Base-by-base conservation (phyloP, 2,113 vertebrate species). In the Turdus rufiventris region DNA sequence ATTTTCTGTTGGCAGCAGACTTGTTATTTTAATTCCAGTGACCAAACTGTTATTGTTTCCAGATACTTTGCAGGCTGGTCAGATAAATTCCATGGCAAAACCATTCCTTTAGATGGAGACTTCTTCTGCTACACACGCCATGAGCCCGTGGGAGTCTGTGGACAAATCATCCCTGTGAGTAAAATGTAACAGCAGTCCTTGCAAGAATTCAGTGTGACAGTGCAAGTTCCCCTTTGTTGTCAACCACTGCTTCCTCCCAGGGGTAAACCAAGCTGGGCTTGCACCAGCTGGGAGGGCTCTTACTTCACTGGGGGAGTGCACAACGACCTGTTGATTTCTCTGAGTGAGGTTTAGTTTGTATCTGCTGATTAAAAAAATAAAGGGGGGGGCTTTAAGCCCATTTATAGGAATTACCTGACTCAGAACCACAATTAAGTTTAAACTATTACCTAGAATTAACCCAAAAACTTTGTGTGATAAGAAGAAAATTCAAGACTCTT, bases 31-130 rank as follows among this genome's bases (percentile, higher is more conserved):
- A 9, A 43, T 42, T 63, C 54, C 74, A 48, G 3, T 90, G 74
- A 91, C 57, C 45, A 6, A 88, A 57, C 3, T 19, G 23, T 74
- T 65, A 2, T 17, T 58, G 68, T 96, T 82, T 74, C 13, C 73
- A 99, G 99, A 90, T 99, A 99, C 93, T 99, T 98, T 23, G 99
- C 98, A 20, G 99, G 99, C 72, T 99, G 99, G 99, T 98, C 99
- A 0, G 99, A 99, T 97, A 99, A 99, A 94, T 98, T 98, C 97
- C 99, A 99, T 2, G 99, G 99, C 66, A 99, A 99, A 96, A 99
- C 99, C 84, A 99, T 99, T 84, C 99, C 99, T 0, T 93, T 99
- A 0, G 99, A 99, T 3, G 99, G 99, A 74, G 98, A 99, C 73
- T 99, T 97, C 93, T 99, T 99, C 97, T 99, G 98, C 93, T 99